These are phyloP conservation scores for Carcharodon carcharias DNA, from an alignment of 2,797 vertebrate genomes.

Conservation along the genomic window DNA sequence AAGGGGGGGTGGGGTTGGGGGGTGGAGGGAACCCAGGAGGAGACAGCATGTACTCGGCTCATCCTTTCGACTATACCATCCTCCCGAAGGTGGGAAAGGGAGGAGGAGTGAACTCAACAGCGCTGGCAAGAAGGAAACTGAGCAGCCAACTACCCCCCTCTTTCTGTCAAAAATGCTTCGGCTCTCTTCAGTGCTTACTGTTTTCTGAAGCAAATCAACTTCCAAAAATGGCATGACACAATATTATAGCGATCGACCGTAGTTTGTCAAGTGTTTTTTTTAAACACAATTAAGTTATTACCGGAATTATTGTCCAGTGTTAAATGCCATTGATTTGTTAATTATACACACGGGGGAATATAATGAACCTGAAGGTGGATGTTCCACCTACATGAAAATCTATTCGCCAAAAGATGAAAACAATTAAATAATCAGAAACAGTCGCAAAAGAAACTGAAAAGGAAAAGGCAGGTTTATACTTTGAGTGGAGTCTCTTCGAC, in stretches of 20 bases:
- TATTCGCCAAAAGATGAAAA: not conserved
- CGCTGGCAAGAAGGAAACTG: not conserved
- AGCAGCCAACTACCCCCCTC: not conserved
- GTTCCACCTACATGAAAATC: not conserved
- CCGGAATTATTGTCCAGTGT: not conserved
- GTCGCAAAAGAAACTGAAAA: not conserved
- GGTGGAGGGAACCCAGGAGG: not conserved
- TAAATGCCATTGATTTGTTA: not conserved
- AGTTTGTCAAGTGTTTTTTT: not conserved
- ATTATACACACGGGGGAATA: not conserved
- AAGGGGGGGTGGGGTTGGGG: too few relatives aligned
- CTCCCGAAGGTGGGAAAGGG: slow-evolving; percentile 14
- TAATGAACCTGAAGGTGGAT: not conserved
- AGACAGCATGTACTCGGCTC: not conserved
- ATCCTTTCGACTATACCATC: slow-evolving; percentile 11
- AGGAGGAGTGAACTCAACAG: slow-evolving; percentile 1
- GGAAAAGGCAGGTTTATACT: not conserved
- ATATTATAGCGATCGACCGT: not conserved
- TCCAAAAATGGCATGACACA: not conserved
- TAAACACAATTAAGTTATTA: not conserved
- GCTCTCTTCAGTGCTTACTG: not conserved
- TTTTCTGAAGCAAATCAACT: slow-evolving; percentile 15
- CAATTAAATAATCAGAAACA: not conserved
- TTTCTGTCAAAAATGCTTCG: not conserved
- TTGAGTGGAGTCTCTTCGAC: not conserved